These are phyloP conservation scores for Manis crassicaudata DNA, from an alignment of 2,797 vertebrate species.

Conservation along the genomic window DNA sequence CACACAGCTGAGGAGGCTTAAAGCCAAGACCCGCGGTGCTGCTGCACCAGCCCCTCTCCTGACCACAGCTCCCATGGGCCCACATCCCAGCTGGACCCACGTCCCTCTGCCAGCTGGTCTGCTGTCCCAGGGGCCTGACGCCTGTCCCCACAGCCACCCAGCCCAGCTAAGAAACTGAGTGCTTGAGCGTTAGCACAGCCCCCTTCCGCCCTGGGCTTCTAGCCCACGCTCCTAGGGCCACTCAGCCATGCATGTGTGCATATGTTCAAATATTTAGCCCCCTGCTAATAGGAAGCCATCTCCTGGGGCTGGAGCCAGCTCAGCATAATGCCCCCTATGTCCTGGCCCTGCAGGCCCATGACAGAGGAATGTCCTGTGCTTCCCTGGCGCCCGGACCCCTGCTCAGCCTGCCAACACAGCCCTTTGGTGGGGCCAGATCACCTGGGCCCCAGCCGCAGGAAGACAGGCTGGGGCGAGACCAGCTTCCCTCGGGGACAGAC, in stretches of 20 bases:
- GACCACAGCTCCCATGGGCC: not conserved
- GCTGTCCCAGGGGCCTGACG: not conserved
- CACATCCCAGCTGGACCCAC: not conserved
- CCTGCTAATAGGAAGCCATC: conserved; percentile 82
- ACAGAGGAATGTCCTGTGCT: conserved; percentile 75
- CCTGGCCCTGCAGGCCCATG: conserved; percentile 14
- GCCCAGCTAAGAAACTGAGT: conserved; percentile 43
- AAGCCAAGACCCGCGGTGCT: too few species aligned
- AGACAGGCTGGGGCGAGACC: not conserved
- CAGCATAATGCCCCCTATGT: conserved; percentile 82
- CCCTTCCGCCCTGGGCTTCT: conserved; percentile 63
- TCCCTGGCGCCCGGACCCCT: accelerated
- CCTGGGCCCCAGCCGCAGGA: not conserved
- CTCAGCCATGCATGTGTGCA: conserved; percentile 79
- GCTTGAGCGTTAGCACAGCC: conserved; percentile 35
- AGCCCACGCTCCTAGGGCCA: conserved; percentile 68
- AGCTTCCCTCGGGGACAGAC: not conserved
- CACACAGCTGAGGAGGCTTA: accelerated
- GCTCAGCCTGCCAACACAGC: not conserved
- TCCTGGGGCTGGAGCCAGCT: conserved; percentile 78
- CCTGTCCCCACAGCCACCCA: not conserved
- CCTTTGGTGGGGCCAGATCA: not conserved
- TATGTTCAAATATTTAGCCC: conserved; percentile 84
- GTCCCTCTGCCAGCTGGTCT: accelerated
- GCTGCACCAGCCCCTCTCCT: not conserved